Evolutionary conservation across 2,113 vertebrate species (phyloP), one percentile per base, ranked within the genome.

Genomic region (Dicaeum eximium): DNA sequence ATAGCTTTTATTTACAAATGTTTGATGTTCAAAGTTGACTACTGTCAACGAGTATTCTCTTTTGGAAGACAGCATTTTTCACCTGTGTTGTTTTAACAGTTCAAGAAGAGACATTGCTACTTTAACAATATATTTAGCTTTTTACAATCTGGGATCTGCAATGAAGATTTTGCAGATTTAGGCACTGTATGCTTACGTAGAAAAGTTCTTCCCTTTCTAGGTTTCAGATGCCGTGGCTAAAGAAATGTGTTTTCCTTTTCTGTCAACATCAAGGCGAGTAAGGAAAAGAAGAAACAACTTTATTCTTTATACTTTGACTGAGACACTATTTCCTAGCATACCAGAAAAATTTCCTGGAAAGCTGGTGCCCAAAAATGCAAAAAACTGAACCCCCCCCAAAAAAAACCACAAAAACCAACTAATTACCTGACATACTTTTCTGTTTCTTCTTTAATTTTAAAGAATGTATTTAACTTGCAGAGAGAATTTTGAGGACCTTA

Each of bases 381-480:
- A 69, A 64, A 37, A 28, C 1, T 4, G 2, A 23, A 5, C 38
- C 38, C 38, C 38, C 38, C 5, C 9, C 0, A 20, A 38, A 38
- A 21, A 44, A 30, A 11, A 45, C 9, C 5, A 25, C 25, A 50
- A 53, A 30, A 22, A 42, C 9, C 2, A 6, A 31, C 10, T 9
- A 37, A 27, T 66, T 72, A 54, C 15, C 17, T 82, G 69, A 30
- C 1, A 5, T 35, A 37, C 1, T 7, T 50, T 22, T 7, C 8
- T 72, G 3, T 9, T 90, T 75, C 19, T 56, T 27, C 35, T 77
- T 30, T 71, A 15, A 13, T 40, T 82, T 74, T 42, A 79, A 60
- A 16, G 9, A 22, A 50, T n/a, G 3, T 3, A 35, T 69, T 38
- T 61, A 74, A 78, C 16, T 15, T 45, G 24, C 47, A 77, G 15